Evolutionary conservation across 2,797 vertebrate genomes (phyloP).

Genomic region (Lithobates pipiens): DNA sequence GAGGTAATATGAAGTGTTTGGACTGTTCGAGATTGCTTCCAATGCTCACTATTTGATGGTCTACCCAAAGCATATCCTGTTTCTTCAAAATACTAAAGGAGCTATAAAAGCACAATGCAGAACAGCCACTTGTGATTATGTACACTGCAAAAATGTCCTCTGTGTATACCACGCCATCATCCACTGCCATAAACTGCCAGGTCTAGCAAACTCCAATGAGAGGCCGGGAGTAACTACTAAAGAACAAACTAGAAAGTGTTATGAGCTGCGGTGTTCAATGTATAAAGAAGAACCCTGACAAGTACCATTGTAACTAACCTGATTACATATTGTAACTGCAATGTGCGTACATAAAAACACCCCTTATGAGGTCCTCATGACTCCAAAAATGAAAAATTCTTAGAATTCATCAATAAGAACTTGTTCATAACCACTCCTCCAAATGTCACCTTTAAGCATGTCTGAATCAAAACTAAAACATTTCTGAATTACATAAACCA

Average conservation of each 20-base stretch:
- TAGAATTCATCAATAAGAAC: no score
- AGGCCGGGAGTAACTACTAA: neutral
- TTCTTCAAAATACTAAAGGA: conserved; percentile 31
- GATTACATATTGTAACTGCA: neutral
- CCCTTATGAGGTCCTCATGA: neutral
- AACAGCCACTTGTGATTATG: conserved; percentile 44
- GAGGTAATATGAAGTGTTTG: conserved; percentile 39
- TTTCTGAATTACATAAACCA: no score
- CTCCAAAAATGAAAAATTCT: neutral
- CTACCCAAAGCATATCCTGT: conserved; percentile 53
- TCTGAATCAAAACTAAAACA: no score
- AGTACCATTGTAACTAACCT: neutral
- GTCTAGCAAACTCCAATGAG: neutral
- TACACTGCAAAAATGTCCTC: conserved; percentile 29
- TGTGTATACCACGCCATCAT: neutral
- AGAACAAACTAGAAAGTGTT: neutral
- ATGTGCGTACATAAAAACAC: neutral
- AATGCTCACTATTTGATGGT: conserved; percentile 42
- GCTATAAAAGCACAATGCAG: conserved; percentile 39
- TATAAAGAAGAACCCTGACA: neutral
- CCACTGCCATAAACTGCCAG: neutral
- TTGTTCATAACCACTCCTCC: no score
- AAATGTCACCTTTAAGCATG: no score
- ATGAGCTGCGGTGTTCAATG: neutral
- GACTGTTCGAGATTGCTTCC: conserved; percentile 35